A percentile compares a stretch with the other conserved stretches of the same genome.
Evolutionary conservation across 2,113 vertebrate genomes (phyloP).

Genomic region (Psammodynastes pulverulentus): DNA sequence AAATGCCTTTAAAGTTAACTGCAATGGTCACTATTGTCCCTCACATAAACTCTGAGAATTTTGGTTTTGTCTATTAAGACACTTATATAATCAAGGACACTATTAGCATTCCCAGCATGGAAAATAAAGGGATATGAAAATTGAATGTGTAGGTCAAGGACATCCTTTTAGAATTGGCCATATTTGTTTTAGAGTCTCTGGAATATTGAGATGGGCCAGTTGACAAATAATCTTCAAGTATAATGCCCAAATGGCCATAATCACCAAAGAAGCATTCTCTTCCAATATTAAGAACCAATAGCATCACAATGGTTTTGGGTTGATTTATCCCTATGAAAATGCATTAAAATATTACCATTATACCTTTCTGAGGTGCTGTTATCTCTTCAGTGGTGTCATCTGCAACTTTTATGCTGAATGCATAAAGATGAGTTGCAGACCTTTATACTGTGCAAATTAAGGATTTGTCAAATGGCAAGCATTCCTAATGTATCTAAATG

Average conservation of each 20-base stretch:
- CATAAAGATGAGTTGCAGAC: neutral
- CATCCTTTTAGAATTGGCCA: neutral
- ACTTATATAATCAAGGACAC: too few species aligned
- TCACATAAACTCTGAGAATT: neutral
- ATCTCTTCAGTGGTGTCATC: neutral
- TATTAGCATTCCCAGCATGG: neutral
- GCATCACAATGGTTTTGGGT: neutral
- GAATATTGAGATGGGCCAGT: neutral
- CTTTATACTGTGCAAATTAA: neutral
- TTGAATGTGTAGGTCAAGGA: neutral
- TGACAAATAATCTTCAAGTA: neutral
- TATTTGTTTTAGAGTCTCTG: neutral
- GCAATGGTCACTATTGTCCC: neutral
- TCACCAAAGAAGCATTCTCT: neutral
- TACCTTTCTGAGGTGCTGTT: neutral
- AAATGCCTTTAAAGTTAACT: neutral
- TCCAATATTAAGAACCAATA: neutral
- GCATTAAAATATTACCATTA: neutral
- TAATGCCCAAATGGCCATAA: neutral
- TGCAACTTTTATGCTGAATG: neutral
- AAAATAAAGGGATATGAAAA: neutral
- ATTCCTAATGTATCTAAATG: neutral
- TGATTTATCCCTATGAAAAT: neutral
- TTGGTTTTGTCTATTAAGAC: too few species aligned
- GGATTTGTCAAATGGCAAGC: neutral